These are phyloP conservation scores for Trichonephila clavipes DNA, from an alignment of 1,140 invertebrate genomes.

Conservation along the genomic window DNA sequence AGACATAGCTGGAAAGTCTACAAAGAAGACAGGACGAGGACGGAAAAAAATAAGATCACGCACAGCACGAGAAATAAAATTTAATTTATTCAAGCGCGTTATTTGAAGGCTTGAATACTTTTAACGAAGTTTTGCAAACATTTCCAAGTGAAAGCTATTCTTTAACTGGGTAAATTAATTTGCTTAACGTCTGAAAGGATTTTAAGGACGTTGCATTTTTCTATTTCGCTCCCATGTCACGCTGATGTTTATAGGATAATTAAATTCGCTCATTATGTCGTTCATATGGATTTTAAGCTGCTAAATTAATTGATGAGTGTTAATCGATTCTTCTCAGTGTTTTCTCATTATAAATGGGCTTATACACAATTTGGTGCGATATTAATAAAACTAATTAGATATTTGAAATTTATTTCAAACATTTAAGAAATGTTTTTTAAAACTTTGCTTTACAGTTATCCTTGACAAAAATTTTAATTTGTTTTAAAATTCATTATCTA, in stretches of 20 bases:
- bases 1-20: slow-evolving; percentile 10
- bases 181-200: slow-evolving; percentile 3
- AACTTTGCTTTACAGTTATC: background rate
- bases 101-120: slow-evolving; percentile 23
- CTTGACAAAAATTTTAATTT: background rate
- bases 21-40: background rate
- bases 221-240: background rate
- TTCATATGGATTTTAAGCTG: background rate
- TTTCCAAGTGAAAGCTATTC: slow-evolving; percentile 2
- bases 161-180: slow-evolving; percentile 36
- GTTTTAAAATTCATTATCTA: background rate
- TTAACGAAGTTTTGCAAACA: slow-evolving; percentile 40
- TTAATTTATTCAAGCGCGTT: slow-evolving; percentile 33
- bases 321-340: background rate
- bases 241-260: background rate
- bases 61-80: slow-evolving; percentile 4
- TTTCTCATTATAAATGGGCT: background rate
- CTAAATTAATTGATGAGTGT: background rate
- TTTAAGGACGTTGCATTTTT: background rate
- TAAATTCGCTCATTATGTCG: slow-evolving; percentile 7
- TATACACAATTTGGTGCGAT: background rate
- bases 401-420: background rate
- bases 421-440: background rate
- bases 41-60: slow-evolving; percentile 4
- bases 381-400: background rate